These are phyloP conservation scores for Dendrocopos noguchii DNA, from an alignment of 2,113 vertebrate genomes.

Conservation along the genomic window DNA sequence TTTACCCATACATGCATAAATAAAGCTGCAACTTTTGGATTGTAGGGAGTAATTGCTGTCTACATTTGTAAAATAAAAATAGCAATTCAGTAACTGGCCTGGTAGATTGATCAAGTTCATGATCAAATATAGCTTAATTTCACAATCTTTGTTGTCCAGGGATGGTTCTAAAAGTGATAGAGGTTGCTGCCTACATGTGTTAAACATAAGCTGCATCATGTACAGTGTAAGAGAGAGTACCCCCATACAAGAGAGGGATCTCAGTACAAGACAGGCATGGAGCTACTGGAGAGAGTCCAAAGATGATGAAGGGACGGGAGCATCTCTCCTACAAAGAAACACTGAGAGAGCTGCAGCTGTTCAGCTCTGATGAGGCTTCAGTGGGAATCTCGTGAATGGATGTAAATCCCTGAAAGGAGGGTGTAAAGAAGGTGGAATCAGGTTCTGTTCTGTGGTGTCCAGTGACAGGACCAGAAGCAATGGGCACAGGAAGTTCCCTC, in stretches of 20 bases:
- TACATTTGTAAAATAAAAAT: slow-evolving; percentile 35
- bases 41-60: not conserved
- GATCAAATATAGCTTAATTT: not conserved
- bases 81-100: not conserved
- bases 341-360: not conserved
- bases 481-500: not conserved
- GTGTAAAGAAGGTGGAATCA: not conserved
- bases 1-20: slow-evolving; percentile 50
- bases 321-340: not conserved
- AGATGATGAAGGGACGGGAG: not conserved
- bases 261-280: not conserved
- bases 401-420: not conserved
- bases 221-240: not conserved
- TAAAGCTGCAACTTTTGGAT: slow-evolving; percentile 40
- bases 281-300: not conserved
- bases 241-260: not conserved
- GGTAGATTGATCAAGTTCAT: not conserved
- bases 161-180: not conserved
- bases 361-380: rapidly evolving
- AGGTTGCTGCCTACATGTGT: not conserved
- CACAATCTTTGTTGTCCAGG: not conserved
- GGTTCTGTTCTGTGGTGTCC: not conserved
- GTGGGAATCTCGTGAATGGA: not conserved
- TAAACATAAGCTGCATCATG: not conserved
- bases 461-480: not conserved